phyloP scores from a whole-genome alignment of 2,888 invertebrate genomes.

The Brachypterus glaber region DNA sequence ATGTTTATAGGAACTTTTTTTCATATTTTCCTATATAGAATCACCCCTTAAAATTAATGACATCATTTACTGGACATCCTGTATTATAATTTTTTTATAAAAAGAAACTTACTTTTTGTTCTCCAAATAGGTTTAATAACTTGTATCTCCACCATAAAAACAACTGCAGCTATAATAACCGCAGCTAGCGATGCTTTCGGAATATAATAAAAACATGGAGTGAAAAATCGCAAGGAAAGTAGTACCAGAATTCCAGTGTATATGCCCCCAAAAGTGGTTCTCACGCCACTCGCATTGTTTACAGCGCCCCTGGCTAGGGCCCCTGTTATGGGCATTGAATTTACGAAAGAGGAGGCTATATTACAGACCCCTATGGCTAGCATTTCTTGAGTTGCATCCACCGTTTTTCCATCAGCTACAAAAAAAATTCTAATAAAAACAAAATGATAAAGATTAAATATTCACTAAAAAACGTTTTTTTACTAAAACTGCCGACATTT shows the following conservation, averaged over 20 bases:
- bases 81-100: slow-evolving; percentile 3
- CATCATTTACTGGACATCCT: too few species aligned
- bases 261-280: slow-evolving; percentile 56
- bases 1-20: too few species aligned
- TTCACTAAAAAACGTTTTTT: too few species aligned
- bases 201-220: slow-evolving; percentile 55
- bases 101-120: slow-evolving; percentile 47
- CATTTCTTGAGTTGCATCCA: slow-evolving; percentile 65
- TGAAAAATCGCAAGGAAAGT: slow-evolving; percentile 49
- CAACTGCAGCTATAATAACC: slow-evolving; percentile 62
- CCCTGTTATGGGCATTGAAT: slow-evolving; percentile 58
- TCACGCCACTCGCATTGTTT: slow-evolving; percentile 61
- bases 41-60: too few species aligned
- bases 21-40: too few species aligned
- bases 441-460: too few species aligned
- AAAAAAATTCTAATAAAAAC: too few species aligned
- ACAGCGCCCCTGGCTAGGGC: slow-evolving; percentile 57
- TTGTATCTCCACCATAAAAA: slow-evolving; percentile 57
- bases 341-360: slow-evolving; percentile 56
- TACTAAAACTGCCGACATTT: too few species aligned
- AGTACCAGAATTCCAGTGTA: slow-evolving; percentile 50
- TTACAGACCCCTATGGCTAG: slow-evolving; percentile 56
- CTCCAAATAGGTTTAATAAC: slow-evolving; percentile 56
- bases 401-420: slow-evolving; percentile 48
- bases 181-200: slow-evolving; percentile 58